Conservation (phyloP, 2,888 invertebrate genomes). For the Archips crataeganus region DNA sequence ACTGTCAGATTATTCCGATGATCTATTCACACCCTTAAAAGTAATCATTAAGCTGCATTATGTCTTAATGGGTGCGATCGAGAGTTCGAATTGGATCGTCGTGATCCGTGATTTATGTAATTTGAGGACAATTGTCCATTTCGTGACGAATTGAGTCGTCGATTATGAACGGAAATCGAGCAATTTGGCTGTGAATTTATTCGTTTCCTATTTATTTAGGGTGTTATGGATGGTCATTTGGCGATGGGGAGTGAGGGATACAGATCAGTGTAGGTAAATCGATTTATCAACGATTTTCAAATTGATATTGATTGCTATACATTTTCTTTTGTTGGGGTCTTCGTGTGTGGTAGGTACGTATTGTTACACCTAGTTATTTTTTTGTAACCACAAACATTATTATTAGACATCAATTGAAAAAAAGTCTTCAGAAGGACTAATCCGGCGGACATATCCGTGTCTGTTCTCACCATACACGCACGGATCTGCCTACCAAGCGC, state of each 20-base stretch:
- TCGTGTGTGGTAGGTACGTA: slow-evolving; percentile 11
- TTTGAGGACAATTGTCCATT: slow-evolving; percentile 60
- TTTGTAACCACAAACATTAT: neutral
- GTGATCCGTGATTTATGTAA: slow-evolving; percentile 36
- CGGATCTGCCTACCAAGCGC: too few species aligned
- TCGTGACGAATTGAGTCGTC: slow-evolving; percentile 74
- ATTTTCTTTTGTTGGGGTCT: slow-evolving; percentile 16
- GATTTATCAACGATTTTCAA: slow-evolving; percentile 62
- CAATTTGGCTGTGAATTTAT: slow-evolving; percentile 77
- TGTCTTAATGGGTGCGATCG: slow-evolving; percentile 23
- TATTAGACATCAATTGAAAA: neutral
- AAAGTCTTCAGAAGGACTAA: too few species aligned
- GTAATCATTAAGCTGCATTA: slow-evolving; percentile 39
- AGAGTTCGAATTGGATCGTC: slow-evolving; percentile 36
- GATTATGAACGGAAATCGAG: slow-evolving; percentile 76
- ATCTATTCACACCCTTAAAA: slow-evolving; percentile 46
- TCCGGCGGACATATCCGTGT: too few species aligned
- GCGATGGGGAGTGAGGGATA: slow-evolving; percentile 65
- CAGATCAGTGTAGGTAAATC: slow-evolving; percentile 71
- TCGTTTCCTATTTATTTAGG: slow-evolving; percentile 70
- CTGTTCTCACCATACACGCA: too few species aligned
- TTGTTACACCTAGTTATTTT: neutral
- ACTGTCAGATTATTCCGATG: slow-evolving; percentile 56
- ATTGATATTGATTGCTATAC: slow-evolving; percentile 39
- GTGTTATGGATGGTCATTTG: slow-evolving; percentile 70